Percentiles rank a stretch among this genome's conserved stretches.
Evolutionary conservation across 2,113 vertebrate species (phyloP).

Genomic region (Cacatua alba): DNA sequence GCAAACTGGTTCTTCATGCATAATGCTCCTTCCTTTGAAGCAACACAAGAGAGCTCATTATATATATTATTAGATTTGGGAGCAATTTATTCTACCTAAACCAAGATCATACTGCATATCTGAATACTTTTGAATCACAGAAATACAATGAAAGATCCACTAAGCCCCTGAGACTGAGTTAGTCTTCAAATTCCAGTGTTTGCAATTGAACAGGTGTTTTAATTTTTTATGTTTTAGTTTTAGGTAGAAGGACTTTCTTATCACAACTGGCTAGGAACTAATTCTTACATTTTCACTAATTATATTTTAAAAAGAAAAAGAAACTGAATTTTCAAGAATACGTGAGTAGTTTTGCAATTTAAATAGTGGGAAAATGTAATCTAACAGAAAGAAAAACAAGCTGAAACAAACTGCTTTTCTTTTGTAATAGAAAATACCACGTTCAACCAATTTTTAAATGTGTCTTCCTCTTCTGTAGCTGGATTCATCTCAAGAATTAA

Average conservation of each 20-base stretch:
- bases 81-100: not conserved
- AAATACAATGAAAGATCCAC: not conserved
- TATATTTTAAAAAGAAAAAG: not conserved
- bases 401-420: not conserved
- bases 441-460: not conserved
- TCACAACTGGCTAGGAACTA: not conserved
- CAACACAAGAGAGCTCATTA: not conserved
- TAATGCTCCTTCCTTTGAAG: not conserved
- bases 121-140: not conserved
- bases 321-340: not conserved
- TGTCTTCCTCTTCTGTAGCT: not conserved
- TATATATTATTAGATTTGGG: not conserved
- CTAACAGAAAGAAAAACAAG: not conserved
- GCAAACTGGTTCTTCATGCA: not conserved
- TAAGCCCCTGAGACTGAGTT: not conserved
- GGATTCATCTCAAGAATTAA: not conserved
- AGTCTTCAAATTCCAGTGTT: not conserved
- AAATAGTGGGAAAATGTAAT: not conserved
- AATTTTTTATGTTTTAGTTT: not conserved
- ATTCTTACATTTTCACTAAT: not conserved
- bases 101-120: not conserved
- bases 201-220: not conserved
- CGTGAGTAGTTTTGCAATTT: not conserved
- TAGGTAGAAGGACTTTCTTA: not conserved
- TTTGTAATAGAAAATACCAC: not conserved